Base-by-base conservation (phyloP, 23 tunicate species). In the Styela clava region DNA sequence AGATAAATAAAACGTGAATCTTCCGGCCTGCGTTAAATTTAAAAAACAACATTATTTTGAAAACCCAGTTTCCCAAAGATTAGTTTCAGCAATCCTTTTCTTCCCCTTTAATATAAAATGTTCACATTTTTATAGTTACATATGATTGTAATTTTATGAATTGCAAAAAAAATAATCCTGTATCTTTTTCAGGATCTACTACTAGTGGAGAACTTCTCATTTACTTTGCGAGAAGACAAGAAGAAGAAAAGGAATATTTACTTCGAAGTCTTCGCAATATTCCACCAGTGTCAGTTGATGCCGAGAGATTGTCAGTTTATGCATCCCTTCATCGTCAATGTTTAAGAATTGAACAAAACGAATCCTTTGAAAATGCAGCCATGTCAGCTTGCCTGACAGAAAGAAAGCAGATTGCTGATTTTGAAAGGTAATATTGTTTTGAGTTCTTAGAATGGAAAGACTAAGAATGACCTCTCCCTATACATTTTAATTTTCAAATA, bases 261-360 rank as follows among this genome's bases (percentile, higher is more conserved):
- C 33, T 79, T 26, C 61, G 79, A 33, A 74, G 74, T n/a, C 34
- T 89, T 65, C 79, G 63, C 65, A 27, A 51, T 52, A 35, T 73
- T 0, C 61, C 84, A 2, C 51, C 74, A 34, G 63, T 27, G 44
- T 22, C 61, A 24, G 76, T 52, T 5, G 56, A 62, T 5, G 33
- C 78, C 22, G 82, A 82, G 52, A 73, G 88, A 23, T 65, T 85
- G 1, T 79, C 62, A 20, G 26, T 86, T 16, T 85, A 74, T 52
- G 61, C 90, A 16, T 61, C 90, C 52, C 76, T 91, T 33, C 83
- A 78, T 71, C 69, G 85, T 30, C 97, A 91, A 72, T 82, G 97
- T 68, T 73, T 86, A 27, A 52, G 97, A 83, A 87, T 84, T 16
- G 62, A 78, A 37, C 84, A 85, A 74, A 79, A 80, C 20, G 23